Evolutionary conservation across 2,113 vertebrate species (phyloP), one percentile per base, ranked within the genome.

Genomic region (Alethe castanea): DNA sequence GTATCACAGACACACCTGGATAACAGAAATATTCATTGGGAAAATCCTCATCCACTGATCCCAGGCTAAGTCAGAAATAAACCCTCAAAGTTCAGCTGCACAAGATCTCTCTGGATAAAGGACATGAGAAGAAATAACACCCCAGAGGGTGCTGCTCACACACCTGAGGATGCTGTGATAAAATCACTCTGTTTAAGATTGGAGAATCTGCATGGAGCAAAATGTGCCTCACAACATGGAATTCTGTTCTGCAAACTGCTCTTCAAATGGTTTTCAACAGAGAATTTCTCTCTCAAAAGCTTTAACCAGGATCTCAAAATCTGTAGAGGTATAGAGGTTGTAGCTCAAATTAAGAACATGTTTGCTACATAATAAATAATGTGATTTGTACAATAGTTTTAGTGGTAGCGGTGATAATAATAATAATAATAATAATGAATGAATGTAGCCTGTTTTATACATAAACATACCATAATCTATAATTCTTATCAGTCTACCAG

Each of bases 121-220:
- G 13, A 45, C 7, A 8, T 9, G 22, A 71, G 62, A 22, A 64
- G 22, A 48, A 88, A 59, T 18, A 40, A 44, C 8, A 26, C 2
- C 45, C 16, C 22, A 44, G 42, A 29, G 23, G 12, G 6, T 33
- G n/a, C 0, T 48, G 64, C 25, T 92, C 57, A 4, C 13, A 15
- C 20, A 60, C 19, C 40, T 15, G 59, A 73, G 50, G 50, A 4
- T 52, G 47, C 62, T 44, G 29, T 29, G 62, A 7, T 19, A 33
- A 40, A 28, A 48, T 10, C 1, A 0, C 2, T 36, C 26, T 1
- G 5, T 48, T 33, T 33, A 24, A 33, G 23, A 31, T 0, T 48
- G 44, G 60, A 72, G 20, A 52, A 12, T 17, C 38, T 47, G 26
- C 44, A 72, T 19, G 14, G 44, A 47, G 23, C 18, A 73, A 65